Evolutionary conservation across 2,888 invertebrate species (phyloP).

Genomic region (Bombylius discolor): DNA sequence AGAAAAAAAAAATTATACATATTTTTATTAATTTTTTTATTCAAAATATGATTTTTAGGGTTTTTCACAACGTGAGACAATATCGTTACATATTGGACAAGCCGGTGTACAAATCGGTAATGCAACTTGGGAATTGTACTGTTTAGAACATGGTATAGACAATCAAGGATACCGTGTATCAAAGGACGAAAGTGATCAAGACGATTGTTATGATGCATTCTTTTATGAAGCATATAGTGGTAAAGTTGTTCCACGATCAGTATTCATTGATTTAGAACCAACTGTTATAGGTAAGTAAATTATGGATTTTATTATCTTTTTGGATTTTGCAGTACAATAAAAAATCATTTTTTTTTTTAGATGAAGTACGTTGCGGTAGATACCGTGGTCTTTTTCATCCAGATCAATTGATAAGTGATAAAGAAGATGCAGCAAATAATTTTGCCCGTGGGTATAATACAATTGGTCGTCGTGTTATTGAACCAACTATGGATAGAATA

Average conservation of each 20-base stretch:
- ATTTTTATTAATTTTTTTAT: too few species aligned
- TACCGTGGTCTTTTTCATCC: slow-evolving; percentile 70
- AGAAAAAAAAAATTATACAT: not conserved
- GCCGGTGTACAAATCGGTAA: slow-evolving; percentile 71
- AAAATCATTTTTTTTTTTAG: slow-evolving; percentile 21
- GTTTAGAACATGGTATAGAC: slow-evolving; percentile 62
- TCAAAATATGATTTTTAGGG: slow-evolving; percentile 8
- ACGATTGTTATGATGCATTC: slow-evolving; percentile 52
- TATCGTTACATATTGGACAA: slow-evolving; percentile 69
- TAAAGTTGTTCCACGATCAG: slow-evolving; percentile 73
- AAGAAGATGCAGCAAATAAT: slow-evolving; percentile 82
- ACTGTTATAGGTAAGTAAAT: slow-evolving; percentile 59
- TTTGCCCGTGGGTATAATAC: slow-evolving; percentile 79
- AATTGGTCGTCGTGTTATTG: slow-evolving; percentile 67
- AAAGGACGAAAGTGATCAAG: slow-evolving; percentile 26
- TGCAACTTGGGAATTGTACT: slow-evolving; percentile 68
- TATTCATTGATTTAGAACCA: slow-evolving; percentile 80
- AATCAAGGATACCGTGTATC: slow-evolving; percentile 51
- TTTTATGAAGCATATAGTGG: slow-evolving; percentile 68
- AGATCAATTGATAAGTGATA: slow-evolving; percentile 70
- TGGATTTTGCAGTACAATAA: not conserved
- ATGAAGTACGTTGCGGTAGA: slow-evolving; percentile 47
- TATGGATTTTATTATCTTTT: not conserved
- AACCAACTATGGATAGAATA: slow-evolving; percentile 56
- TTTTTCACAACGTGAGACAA: slow-evolving; percentile 51